Conservation (phyloP, 2,888 invertebrate genomes). For the Ectobius pallidus region DNA sequence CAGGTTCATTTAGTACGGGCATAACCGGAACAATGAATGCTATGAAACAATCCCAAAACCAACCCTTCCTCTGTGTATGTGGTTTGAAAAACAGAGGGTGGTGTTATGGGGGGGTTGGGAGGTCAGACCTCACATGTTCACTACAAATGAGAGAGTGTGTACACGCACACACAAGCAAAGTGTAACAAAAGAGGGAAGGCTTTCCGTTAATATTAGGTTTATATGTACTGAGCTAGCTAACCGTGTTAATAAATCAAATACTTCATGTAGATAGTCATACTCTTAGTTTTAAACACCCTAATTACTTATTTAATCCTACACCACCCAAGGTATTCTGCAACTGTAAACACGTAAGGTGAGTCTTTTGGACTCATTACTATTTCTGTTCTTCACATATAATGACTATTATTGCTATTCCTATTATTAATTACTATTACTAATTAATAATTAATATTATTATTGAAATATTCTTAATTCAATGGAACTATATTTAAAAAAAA, state of each 20-base stretch:
- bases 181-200: not conserved
- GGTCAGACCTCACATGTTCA: not conserved
- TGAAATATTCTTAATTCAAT: too few relatives aligned
- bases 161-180: not conserved
- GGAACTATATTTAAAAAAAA: too few relatives aligned
- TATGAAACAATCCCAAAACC: constrained; percentile 13
- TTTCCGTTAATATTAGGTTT: not conserved
- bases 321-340: too few relatives aligned
- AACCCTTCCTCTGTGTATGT: not conserved
- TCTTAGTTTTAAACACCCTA: not conserved
- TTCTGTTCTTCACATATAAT: too few relatives aligned
- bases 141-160: not conserved
- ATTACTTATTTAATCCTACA: not conserved
- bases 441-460: too few relatives aligned
- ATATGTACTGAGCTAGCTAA: not conserved
- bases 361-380: too few relatives aligned
- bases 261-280: not conserved
- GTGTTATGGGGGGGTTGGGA: not conserved
- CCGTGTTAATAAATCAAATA: not conserved
- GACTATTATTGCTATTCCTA: too few relatives aligned
- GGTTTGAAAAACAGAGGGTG: not conserved
- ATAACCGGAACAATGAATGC: constrained; percentile 1
- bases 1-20: not conserved
- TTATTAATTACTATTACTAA: too few relatives aligned
- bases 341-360: too few relatives aligned